Conservation (phyloP, 35 echinoderm and acorn worm species). For the Hemicentrotus pulcherrimus region DNA sequence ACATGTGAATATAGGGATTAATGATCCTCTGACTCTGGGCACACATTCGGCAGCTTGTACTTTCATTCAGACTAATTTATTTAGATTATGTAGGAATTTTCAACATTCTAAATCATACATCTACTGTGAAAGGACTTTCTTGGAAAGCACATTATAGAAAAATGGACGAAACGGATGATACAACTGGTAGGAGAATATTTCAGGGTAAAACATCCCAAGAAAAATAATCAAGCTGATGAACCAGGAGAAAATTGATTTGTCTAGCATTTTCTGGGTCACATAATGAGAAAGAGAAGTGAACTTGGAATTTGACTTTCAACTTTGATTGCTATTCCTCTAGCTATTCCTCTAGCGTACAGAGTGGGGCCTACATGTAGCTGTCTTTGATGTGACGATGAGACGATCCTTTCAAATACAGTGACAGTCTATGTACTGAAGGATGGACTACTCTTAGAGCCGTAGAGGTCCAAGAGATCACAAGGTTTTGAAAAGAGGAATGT, state of each 20-base stretch:
- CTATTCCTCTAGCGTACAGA: not conserved
- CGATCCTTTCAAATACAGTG: not conserved
- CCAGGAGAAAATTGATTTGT: not conserved
- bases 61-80: not conserved
- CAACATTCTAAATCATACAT: not conserved
- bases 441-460: not conserved
- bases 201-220: not conserved
- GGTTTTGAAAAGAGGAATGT: not conserved
- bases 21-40: too few species aligned
- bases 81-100: not conserved
- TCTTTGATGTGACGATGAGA: not conserved
- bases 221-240: not conserved
- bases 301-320: slow-evolving; percentile 3
- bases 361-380: not conserved
- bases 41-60: too few species aligned
- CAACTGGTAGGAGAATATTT: not conserved
- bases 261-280: not conserved
- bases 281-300: slow-evolving; percentile 5
- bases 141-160: not conserved
- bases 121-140: not conserved
- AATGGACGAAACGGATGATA: not conserved
- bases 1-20: too few species aligned
- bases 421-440: not conserved
- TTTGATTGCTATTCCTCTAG: not conserved
- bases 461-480: not conserved